Evolutionary conservation across 2,888 invertebrate species (phyloP).

Genomic region (Xylota segnis): DNA sequence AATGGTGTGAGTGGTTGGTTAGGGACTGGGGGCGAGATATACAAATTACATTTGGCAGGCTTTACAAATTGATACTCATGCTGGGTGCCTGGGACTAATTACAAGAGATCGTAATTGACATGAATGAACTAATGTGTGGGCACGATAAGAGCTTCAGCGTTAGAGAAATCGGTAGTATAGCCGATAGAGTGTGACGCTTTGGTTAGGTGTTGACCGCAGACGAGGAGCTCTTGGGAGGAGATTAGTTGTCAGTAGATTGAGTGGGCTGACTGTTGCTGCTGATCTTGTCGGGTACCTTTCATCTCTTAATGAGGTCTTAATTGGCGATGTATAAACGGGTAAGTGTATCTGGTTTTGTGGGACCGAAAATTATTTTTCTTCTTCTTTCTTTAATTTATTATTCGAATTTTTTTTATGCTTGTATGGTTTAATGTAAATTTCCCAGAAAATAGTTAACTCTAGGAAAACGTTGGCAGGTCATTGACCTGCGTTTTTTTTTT

Average conservation of each 20-base stretch:
- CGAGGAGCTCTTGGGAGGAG: not conserved
- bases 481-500: not conserved
- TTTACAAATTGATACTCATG: slow-evolving; percentile 16
- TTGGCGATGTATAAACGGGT: not conserved
- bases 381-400: not conserved
- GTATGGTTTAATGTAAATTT: not conserved
- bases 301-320: slow-evolving; percentile 2
- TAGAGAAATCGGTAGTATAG: slow-evolving; percentile 10
- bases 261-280: slow-evolving; percentile 21
- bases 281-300: slow-evolving; percentile 7
- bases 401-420: not conserved
- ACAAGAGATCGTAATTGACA: slow-evolving; percentile 28
- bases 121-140: slow-evolving; percentile 20
- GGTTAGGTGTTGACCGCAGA: slow-evolving; percentile 2
- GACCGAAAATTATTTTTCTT: not conserved
- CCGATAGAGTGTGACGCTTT: slow-evolving; percentile 25
- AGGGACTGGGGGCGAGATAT: slow-evolving; percentile 1
- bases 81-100: slow-evolving; percentile 36
- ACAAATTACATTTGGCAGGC: slow-evolving; percentile 15
- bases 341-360: not conserved
- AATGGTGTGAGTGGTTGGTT: slow-evolving; percentile 7
- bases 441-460: not conserved
- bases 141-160: not conserved
- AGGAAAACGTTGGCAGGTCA: not conserved
- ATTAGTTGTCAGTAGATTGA: not conserved